Evolutionary conservation across 2,113 vertebrate genomes (phyloP), one percentile per base, ranked within the genome.

Genomic region (Melospiza georgiana): DNA sequence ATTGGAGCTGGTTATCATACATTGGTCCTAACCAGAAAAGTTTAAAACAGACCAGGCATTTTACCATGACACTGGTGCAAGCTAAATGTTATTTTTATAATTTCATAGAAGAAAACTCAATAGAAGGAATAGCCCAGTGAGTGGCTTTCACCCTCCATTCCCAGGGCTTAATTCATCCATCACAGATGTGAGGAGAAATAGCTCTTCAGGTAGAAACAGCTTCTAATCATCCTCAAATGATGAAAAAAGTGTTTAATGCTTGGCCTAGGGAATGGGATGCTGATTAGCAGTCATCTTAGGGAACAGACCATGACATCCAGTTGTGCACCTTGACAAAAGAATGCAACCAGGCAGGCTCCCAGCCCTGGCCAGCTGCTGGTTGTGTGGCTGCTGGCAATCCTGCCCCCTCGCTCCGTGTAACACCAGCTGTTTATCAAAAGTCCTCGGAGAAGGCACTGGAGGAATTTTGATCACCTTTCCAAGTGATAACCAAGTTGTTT

Each of bases 341-440:
- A 78, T n/a, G 8, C 16, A 37, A 14, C 25, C 22, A 74, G 41
- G 9, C 41, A 66, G 16, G 9, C 12, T 73, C 48, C 55, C 31
- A n/a, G 31, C 21, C 22, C 35, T 1, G 0, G 30, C 18, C 4
- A 8, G 52, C 52, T 62, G 31, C 62, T 35, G 69, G 15, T 8
- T 41, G 9, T 15, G 30, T 3, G 15, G 15, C 3, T 37, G 31
- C 72, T 75, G 30, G 9, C 61, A 54, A 65, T 21, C 43, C 80
- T 54, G 9, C 3, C 12, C 21, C 5, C 16, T 62, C 0, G 0
- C 25, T 35, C 46, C 17, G 5, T 25, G 10, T 41, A 61, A 61
- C 5, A 19, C 27, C 55, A 66, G 67, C 2, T 0, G 5, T 25
- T 58, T 58, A 33, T 62, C 8, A 1, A 41, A 74, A 71, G 35